A percentile compares a stretch with the other conserved stretches of the same genome.
Evolutionary conservation across 1,140 invertebrate species (phyloP).

Genomic region (Steinernema feltiae): DNA sequence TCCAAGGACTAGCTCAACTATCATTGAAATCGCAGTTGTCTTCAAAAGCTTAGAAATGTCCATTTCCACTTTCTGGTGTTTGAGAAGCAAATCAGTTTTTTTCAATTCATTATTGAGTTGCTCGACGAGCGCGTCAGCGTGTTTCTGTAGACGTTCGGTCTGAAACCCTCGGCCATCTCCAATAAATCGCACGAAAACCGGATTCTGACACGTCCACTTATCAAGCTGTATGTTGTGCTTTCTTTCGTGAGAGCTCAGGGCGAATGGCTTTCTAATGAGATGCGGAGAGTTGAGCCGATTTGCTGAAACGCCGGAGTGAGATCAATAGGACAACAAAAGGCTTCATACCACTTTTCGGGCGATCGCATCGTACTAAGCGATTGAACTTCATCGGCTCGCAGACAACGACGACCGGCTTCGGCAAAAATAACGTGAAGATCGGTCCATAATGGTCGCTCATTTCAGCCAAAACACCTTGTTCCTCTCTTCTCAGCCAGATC

Average conservation of each 20-base stretch:
- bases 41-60: not conserved
- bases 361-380: not conserved
- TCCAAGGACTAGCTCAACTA: not conserved
- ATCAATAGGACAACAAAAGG: not conserved
- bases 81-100: not conserved
- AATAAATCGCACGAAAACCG: not conserved
- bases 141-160: not conserved
- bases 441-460: not conserved
- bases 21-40: not conserved
- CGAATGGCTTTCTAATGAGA: not conserved
- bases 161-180: not conserved
- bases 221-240: not conserved
- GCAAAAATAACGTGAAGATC: not conserved
- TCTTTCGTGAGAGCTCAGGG: not conserved
- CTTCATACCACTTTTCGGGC: not conserved
- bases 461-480: not conserved
- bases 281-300: not conserved
- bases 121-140: not conserved
- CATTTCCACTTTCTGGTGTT: not conserved
- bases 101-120: not conserved
- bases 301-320: not conserved
- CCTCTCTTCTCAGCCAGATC: not conserved
- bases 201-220: constrained; percentile 8
- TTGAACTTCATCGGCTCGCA: not conserved
- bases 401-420: not conserved